phyloP scores from a whole-genome alignment of 2,797 vertebrate genomes.

The Lacerta viridis region DNA sequence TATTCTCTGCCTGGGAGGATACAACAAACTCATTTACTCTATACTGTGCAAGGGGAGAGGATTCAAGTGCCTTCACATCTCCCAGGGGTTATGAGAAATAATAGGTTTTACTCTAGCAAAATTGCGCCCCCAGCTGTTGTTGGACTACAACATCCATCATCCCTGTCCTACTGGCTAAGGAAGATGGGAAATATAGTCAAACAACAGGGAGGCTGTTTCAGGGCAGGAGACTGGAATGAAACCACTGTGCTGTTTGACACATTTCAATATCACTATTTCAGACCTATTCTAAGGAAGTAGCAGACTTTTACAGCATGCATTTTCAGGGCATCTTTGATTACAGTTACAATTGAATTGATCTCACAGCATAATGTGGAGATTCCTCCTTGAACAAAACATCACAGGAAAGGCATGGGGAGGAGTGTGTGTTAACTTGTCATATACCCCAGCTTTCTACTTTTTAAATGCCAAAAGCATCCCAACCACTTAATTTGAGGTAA shows the following conservation, averaged over 20 bases:
- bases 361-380: not conserved
- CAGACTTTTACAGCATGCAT: not conserved
- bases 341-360: not conserved
- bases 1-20: not conserved
- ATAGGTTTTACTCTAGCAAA: not conserved
- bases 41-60: not conserved
- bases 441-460: not conserved
- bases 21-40: not conserved
- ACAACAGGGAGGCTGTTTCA: too few species aligned
- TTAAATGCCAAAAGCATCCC: not conserved
- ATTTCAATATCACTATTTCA: not conserved
- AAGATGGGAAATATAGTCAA: too few species aligned
- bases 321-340: not conserved
- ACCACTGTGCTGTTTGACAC: not conserved
- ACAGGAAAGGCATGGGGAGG: not conserved
- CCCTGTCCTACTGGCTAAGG: too few species aligned
- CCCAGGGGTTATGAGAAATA: not conserved
- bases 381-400: not conserved
- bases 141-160: too few species aligned
- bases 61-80: not conserved
- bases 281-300: not conserved
- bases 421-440: not conserved
- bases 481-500: too few species aligned
- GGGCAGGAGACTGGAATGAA: not conserved
- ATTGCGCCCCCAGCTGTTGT: too few species aligned